Evolutionary conservation across 2,797 vertebrate species (phyloP).

Genomic region (Allobates femoralis): DNA sequence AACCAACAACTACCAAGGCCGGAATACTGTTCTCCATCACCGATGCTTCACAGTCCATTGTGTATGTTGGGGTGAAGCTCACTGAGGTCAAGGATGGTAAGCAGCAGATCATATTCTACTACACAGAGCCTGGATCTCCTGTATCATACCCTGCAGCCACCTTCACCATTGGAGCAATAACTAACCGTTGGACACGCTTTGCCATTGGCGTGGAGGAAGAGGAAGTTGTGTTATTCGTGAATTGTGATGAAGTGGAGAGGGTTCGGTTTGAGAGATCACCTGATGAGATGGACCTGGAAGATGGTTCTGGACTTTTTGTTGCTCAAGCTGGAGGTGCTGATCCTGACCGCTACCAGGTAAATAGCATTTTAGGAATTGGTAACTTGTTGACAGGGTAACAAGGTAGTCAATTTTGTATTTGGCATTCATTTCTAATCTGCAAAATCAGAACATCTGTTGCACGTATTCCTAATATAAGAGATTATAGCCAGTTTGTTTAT

Average conservation of each 20-base stretch:
- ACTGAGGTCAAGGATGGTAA: conserved; percentile 71
- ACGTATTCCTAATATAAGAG: neutral
- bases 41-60: conserved; percentile 81
- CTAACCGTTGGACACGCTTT: conserved; percentile 85
- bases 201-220: conserved; percentile 84
- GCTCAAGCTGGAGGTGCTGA: conserved; percentile 90
- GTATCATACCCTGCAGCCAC: conserved; percentile 79
- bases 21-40: conserved; percentile 89
- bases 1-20: conserved; percentile 76
- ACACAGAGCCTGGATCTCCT: conserved; percentile 82
- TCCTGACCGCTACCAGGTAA: conserved; percentile 88
- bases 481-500: neutral
- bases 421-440: neutral
- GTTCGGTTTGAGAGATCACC: conserved; percentile 79
- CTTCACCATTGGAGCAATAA: conserved; percentile 82
- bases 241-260: conserved; percentile 83
- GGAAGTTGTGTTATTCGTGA: conserved; percentile 81
- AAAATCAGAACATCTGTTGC: neutral
- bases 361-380: conserved; percentile 38
- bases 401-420: neutral
- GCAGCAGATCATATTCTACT: conserved; percentile 87
- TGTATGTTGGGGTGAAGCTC: conserved; percentile 89
- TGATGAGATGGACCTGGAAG: conserved; percentile 84
- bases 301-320: conserved; percentile 86
- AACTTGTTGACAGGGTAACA: neutral